phyloP scores from a whole-genome alignment of 2,888 invertebrate species.

The Synanthedon andrenaeformis region DNA sequence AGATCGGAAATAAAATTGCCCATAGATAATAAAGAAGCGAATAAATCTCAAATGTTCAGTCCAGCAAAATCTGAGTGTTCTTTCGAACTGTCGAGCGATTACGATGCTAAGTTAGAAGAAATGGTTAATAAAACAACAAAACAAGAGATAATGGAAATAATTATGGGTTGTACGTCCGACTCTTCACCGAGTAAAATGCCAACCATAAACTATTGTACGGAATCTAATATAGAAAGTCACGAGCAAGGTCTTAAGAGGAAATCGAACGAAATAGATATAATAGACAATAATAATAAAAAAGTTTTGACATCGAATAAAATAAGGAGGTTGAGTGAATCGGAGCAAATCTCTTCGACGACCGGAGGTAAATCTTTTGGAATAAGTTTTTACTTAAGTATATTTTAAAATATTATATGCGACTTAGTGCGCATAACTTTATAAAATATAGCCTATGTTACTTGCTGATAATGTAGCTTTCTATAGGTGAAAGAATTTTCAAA shows the following conservation, averaged over 20 bases:
- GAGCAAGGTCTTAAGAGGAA: conserved; percentile 38
- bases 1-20: conserved; percentile 44
- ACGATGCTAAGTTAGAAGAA: conserved; percentile 54
- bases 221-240: conserved; percentile 35
- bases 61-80: conserved; percentile 60
- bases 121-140: conserved; percentile 57
- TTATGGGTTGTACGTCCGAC: conserved; percentile 35
- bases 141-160: conserved; percentile 64
- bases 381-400: not conserved
- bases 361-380: conserved; percentile 30
- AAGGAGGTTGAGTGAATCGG: conserved; percentile 48
- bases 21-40: conserved; percentile 16
- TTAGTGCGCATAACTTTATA: too few relatives aligned
- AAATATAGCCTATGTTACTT: too few relatives aligned
- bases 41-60: conserved; percentile 28
- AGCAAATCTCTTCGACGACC: conserved; percentile 57
- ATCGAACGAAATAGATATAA: conserved; percentile 30
- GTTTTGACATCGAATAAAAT: conserved; percentile 47
- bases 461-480: too few relatives aligned
- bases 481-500: too few relatives aligned
- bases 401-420: too few relatives aligned
- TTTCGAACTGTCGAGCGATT: conserved; percentile 53
- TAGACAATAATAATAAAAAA: conserved; percentile 41
- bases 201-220: conserved; percentile 44
- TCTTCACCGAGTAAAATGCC: conserved; percentile 41